Percentiles rank a stretch among this genome's conserved stretches.
Conservation (phyloP, 2,113 vertebrate species). For the Colinus virginianus region DNA sequence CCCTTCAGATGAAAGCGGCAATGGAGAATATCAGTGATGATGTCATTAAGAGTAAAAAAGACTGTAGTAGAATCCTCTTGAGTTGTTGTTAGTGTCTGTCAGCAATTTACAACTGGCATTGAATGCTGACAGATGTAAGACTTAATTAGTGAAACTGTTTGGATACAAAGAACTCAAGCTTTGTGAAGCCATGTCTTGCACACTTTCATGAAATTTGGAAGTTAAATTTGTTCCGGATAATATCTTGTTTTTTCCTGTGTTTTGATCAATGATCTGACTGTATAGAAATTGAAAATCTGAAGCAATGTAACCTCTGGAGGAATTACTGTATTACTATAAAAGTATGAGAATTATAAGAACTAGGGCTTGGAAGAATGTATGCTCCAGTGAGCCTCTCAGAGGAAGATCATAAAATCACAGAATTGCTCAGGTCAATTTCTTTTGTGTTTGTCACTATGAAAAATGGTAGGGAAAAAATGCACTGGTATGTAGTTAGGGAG, state of each 20-base stretch:
- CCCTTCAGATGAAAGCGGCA: neutral
- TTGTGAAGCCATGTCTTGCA: neutral
- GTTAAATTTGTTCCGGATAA: neutral
- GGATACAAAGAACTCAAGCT: neutral
- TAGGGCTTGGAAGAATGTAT: neutral
- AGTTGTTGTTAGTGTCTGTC: neutral
- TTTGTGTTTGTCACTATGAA: neutral
- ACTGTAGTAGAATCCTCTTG: neutral
- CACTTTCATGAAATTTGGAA: neutral
- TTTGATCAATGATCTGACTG: neutral
- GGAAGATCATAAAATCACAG: neutral
- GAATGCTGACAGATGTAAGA: neutral
- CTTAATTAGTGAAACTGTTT: constrained; percentile 14
- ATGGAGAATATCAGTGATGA: neutral
- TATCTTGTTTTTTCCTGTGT: neutral
- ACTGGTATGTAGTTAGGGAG: neutral
- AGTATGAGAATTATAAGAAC: neutral
- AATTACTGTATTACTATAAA: neutral
- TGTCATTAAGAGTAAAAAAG: neutral
- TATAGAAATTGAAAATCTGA: neutral
- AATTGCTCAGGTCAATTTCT: neutral
- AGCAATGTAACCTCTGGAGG: neutral
- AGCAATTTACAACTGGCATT: neutral
- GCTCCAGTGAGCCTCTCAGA: fast-evolving
- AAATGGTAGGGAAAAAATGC: neutral